Percentiles rank a stretch among this genome's conserved stretches.
phyloP scores from a whole-genome alignment of 2,888 invertebrate genomes.

The Brenthis ino region DNA sequence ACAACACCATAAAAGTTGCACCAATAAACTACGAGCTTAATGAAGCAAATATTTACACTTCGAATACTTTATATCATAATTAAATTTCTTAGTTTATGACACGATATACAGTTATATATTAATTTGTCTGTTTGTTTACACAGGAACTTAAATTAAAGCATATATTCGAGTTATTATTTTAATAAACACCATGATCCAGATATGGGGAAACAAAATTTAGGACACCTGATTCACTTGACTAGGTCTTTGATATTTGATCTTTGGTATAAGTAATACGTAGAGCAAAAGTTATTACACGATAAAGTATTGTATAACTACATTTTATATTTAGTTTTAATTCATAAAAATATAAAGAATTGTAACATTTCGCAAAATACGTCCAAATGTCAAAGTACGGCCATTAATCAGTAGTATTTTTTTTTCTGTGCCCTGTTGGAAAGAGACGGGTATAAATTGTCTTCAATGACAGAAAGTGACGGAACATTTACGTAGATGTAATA shows the following conservation, averaged over 20 bases:
- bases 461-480: slow-evolving; percentile 53
- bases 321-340: slow-evolving; percentile 54
- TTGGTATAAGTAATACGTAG: slow-evolving; percentile 24
- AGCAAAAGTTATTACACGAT: slow-evolving; percentile 18
- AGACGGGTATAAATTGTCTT: slow-evolving; percentile 41
- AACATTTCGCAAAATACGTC: slow-evolving; percentile 47
- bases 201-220: slow-evolving; percentile 16
- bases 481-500: slow-evolving; percentile 28
- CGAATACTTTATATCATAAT: neutral
- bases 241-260: slow-evolving; percentile 28
- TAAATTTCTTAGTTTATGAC: neutral
- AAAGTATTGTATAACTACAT: slow-evolving; percentile 40
- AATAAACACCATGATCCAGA: neutral
- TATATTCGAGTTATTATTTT: slow-evolving; percentile 8
- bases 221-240: slow-evolving; percentile 29
- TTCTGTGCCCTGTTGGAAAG: slow-evolving; percentile 48
- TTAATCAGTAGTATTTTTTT: slow-evolving; percentile 58
- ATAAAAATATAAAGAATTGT: slow-evolving; percentile 42
- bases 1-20: slow-evolving; percentile 9
- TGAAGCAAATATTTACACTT: slow-evolving; percentile 7
- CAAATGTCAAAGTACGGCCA: slow-evolving; percentile 73
- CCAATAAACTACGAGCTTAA: neutral
- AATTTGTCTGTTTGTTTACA: neutral
- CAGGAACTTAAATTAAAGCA: neutral
- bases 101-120: neutral